phyloP scores from a whole-genome alignment of 2,888 invertebrate genomes.

The Adelognathus sp. region DNA sequence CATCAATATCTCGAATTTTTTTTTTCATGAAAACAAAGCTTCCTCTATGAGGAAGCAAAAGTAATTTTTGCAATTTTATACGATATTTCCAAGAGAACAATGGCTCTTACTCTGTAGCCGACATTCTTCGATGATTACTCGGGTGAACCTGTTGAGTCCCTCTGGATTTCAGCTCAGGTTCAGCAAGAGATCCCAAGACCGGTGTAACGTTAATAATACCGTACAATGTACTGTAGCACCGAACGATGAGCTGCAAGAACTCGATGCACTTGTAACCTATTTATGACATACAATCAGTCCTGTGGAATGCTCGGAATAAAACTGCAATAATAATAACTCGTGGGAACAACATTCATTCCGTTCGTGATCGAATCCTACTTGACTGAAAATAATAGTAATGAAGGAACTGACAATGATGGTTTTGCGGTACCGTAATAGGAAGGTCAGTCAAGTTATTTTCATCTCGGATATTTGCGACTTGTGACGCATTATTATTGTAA shows the following conservation, averaged over 20 bases:
- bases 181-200: constrained; percentile 4
- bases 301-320: background rate
- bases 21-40: no score
- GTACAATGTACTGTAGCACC: constrained; percentile 5
- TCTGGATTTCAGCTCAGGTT: constrained; percentile 29
- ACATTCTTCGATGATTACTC: constrained; percentile 7
- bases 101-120: background rate
- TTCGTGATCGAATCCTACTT: background rate
- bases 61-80: no score
- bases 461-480: background rate
- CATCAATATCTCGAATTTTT: no score
- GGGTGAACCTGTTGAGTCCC: constrained; percentile 20
- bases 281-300: background rate
- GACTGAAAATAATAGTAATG: background rate
- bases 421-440: background rate
- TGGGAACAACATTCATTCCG: background rate
- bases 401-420: background rate
- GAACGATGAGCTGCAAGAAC: background rate
- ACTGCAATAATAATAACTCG: background rate
- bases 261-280: background rate
- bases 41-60: no score
- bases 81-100: background rate
- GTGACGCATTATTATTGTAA: background rate
- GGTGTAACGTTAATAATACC: constrained; percentile 38
- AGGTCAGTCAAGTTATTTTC: background rate